Evolutionary conservation across 2,113 vertebrate species (phyloP).

Genomic region (Sapayoa aenigma): DNA sequence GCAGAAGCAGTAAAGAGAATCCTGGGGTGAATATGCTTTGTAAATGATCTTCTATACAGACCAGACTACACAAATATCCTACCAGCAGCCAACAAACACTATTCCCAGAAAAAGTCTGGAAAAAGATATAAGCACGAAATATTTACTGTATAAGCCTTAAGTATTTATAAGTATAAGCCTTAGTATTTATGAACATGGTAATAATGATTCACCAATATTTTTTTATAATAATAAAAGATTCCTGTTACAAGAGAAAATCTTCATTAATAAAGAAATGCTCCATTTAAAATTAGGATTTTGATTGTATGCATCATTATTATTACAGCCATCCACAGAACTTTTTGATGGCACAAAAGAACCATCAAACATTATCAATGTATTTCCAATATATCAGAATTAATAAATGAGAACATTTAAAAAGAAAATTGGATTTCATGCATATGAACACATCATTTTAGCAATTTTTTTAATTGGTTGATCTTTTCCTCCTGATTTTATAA

Average conservation of each 20-base stretch:
- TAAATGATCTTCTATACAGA: background rate
- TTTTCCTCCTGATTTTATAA: background rate
- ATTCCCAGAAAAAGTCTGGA: background rate
- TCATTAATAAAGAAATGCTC: background rate
- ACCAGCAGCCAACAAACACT: background rate
- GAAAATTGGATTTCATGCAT: background rate
- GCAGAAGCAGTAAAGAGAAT: background rate
- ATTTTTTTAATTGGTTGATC: background rate
- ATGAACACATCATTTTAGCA: background rate
- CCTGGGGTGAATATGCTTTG: background rate
- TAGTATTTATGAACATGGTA: background rate
- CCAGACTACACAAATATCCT: background rate
- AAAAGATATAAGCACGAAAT: background rate
- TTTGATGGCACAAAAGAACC: background rate
- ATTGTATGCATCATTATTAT: background rate
- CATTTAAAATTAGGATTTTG: background rate
- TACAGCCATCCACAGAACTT: background rate
- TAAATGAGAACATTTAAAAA: background rate
- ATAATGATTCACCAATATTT: background rate
- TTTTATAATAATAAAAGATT: background rate
- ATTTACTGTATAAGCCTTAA: background rate
- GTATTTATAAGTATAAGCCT: background rate
- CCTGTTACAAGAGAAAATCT: background rate
- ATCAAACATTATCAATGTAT: background rate
- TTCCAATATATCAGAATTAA: background rate